These are phyloP conservation scores for Ectemnius cavifrons DNA, from an alignment of 2,888 invertebrate species.

Conservation along the genomic window DNA sequence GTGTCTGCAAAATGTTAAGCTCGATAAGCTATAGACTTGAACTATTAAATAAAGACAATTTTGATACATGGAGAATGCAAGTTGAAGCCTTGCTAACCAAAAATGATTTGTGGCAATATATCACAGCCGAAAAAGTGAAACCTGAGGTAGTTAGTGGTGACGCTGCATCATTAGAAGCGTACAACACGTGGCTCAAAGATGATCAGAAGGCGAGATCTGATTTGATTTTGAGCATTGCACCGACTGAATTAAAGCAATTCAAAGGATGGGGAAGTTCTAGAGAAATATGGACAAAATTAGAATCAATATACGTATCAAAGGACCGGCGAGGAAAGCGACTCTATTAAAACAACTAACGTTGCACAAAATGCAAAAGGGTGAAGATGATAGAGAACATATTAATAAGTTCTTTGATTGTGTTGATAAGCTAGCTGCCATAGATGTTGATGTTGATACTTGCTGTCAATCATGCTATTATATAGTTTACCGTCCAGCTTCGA, in stretches of 20 bases:
- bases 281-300: conserved; percentile 13
- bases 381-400: not conserved
- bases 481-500: conserved; percentile 8
- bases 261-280: conserved; percentile 9
- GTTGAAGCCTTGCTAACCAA: conserved; percentile 17
- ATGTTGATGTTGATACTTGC: not conserved
- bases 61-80: conserved; percentile 16
- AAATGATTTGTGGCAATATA: conserved; percentile 13
- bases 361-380: not conserved
- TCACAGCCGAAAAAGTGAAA: not conserved
- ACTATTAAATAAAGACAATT: conserved; percentile 9
- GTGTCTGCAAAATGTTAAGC: not conserved
- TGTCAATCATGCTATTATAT: not conserved
- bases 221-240: not conserved
- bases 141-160: not conserved
- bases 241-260: conserved; percentile 7
- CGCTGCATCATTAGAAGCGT: not conserved
- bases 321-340: not conserved
- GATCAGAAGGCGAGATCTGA: conserved; percentile 16
- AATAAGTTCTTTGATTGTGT: not conserved
- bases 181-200: not conserved
- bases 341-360: conserved; percentile 2
- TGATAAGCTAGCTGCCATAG: conserved; percentile 4
- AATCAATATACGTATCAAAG: conserved; percentile 1
- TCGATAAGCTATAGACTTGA: conserved; percentile 3